phyloP scores from a whole-genome alignment of 2,113 vertebrate genomes.

The human region GRCh38 chr7:53783501-53784000 shows the following conservation, averaged over 20 bases:
- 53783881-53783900: background rate
- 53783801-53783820: background rate
- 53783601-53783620: background rate
- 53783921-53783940: background rate
- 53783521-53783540: background rate
- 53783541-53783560: background rate
- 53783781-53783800: background rate
- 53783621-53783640: accelerated
- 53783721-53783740: background rate
- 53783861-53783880: background rate
- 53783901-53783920: background rate
- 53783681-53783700: too few species aligned
- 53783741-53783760: background rate
- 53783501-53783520: background rate
- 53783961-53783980: background rate
- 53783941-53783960: background rate
- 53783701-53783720: background rate
- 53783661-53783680: background rate
- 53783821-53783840: background rate
- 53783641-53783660: background rate
- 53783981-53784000: background rate
- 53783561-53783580: background rate
- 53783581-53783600: background rate
- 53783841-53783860: background rate
- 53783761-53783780: background rate